Base-by-base conservation (phyloP, 2,888 invertebrate genomes). In the Taphrorychus bicolor region DNA sequence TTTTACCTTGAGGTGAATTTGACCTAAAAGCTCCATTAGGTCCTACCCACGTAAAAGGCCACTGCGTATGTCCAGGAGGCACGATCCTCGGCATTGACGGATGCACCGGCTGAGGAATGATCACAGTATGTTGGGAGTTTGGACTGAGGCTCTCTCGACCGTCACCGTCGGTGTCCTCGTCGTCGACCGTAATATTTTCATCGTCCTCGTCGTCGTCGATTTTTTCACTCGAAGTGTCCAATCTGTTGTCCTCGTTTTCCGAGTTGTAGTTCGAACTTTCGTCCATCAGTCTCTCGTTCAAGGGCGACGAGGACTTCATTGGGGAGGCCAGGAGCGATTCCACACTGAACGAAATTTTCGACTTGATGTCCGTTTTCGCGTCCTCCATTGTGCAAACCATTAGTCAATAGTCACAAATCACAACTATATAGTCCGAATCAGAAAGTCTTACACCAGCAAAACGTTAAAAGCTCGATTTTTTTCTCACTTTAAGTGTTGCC, bases 291-390 rank as follows among this genome's bases (percentile, higher is more conserved):
- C 52, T 54, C 4, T 69, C 53, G 16, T 71, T 74, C 60, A 59
- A 66, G 5, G 71, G 66, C 32, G 74, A 75, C n/a, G 75, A 83
- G 3, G 51, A 21, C 49, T 66, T 70, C 18, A 14, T 59, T 2
- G 23, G 11, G 2, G 65, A 61, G 9, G 62, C 83, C 32, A 91
- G 79, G 18, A 91, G 78, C 0, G 90, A 86, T 81, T 91, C 91
- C 53, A 91, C 90, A 82, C 90, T 91, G 81, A 91, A 91, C 69
- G 90, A 90, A 77, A 91, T 90, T 75, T 90, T 88, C 73, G 88
- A 85, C 78, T 87, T 88, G 76, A 86, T 78, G 63, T 77, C 78
- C 32, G 78, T 79, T 72, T 81, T 80, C 23, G 80, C 77, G 64
- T 81, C 79, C 72, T 81, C 80, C 80, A 81, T 82, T 51, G 70